Base-by-base conservation (phyloP, 2,888 invertebrate genomes). In the Parelbella ahira region DNA sequence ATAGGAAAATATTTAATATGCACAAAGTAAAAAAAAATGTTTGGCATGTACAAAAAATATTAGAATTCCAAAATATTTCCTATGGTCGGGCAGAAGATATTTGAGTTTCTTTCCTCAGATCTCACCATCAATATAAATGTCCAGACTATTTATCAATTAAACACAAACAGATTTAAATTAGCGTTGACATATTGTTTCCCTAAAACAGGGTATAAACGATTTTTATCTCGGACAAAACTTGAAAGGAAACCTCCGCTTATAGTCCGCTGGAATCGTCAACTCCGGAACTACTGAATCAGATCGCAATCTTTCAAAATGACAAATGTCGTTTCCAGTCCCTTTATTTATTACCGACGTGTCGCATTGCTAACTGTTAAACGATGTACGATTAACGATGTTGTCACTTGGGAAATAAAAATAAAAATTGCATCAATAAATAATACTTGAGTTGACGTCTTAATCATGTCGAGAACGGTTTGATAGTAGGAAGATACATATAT, bases 291-390 rank as follows among this genome's bases (percentile, higher is more conserved):
- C 67, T 68, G 73, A 73, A 74, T 74, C 68, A 71, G 66, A 75
- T 72, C 68, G 68, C 68, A 68, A 81, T 81, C 75, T 72, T 71
- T 78, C 70, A 74, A 72, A 72, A 75, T 71, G 73, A 78, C 73
- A 71, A 73, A 80, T 73, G 63, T 64, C 63, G 50, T 52, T 60
- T 48, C 41, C 33, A 33, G 57, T 56, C 58, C 63, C 58, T 71
- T n/a, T 77, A 76, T 79, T 79, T 73, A 76, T 72, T 56, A 41
- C 15, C 4, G 20, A 15, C 8, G 4, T 27, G 32, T 33, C 33
- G 2, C 9, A 41, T 27, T 13, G 1, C 3, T 3, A 1, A 4
- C 2, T 12, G 4, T 12, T 15, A 3, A 18, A 7, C 32, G 24
- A 12, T 41, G 27, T 7, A 13, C 19, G 13, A 15, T 4, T 4